Base-by-base conservation (phyloP, 1,140 invertebrate genomes). In the Parapsyche elsis region DNA sequence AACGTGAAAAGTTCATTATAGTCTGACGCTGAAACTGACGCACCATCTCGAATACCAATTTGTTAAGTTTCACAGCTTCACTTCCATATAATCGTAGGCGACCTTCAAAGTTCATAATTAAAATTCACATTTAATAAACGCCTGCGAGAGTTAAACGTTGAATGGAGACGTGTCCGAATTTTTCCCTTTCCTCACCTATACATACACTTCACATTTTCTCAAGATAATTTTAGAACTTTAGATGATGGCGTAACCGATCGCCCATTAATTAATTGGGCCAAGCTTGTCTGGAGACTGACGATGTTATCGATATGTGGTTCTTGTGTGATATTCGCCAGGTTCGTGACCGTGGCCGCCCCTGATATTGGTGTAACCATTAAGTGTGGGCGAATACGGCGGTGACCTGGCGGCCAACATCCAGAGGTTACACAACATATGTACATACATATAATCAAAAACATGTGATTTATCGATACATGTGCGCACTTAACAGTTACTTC, bases 331-430 rank as follows among this genome's bases (percentile, higher is more conserved):
- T 38, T 38, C 30, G 2, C 30, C 7, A 1, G 30, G 30, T 76
- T 73, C 79, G 74, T 80, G 79, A 80, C 79, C 19, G 61, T 23
- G 19, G 38, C 16, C 79, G 79, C 79, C 79, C 38, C 61, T 76
- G 59, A 70, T 80, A 80, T 80, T 80, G 71, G 59, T 59, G 30
- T 7, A 67, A 19, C 64, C 64, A 67, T 67, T 67, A 67, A 0
- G 23, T 21, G 30, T 38, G 30, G 30, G 30, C 30, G 30, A 38
- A 4, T 38, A 7, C 30, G 30, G 30, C 1, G 30, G 30, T 38
- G 30, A 38, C 30, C 30, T 38, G 30, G 1, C 30, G 30, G 30
- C 30, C 30, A 38, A 38, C 30, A 4, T 38, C 30, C 30, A 38
- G 7, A 38, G 30, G 30, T 38, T 38, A 38, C 30, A 38, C 30